Base-by-base conservation (phyloP, 2,797 vertebrate genomes). In the Lacerta agilis region DNA sequence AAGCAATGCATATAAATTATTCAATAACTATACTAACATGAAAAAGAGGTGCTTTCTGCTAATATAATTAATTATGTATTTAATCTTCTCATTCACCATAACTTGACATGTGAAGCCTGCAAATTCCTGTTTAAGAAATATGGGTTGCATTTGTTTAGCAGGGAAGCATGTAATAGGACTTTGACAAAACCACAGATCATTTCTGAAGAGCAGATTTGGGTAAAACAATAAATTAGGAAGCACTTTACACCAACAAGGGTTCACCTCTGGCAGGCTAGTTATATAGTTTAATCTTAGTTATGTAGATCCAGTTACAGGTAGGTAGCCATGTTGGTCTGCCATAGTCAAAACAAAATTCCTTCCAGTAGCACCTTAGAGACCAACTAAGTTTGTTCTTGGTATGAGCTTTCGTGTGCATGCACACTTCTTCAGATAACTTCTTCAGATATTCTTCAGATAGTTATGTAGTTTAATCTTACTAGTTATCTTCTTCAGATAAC, bases 161-260 rank as follows among this genome's bases (percentile, higher is more conserved):
- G 78, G 91, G 89, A 94, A 90, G 87, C 33, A 0, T 89, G 29
- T 86, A 95, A 89, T 88, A 92, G 85, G 88, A 91, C 90, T 90
- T 92, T 88, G 84, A 92, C 88, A 93, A 90, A 91, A 93, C 88
- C 92, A 92, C 69, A 94, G 90, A 94, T 89, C 89, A 94, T 92
- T 58, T 27, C 94, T 85, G 91, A 91, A 95, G 77, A 73, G 78
- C 88, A 92, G 93, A 95, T 92, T 86, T 93, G 94, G 93, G 91
- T 94, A 92, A 92, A 95, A 87, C 89, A 95, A 91, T 88, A 93
- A 92, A 93, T 94, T 92, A 94, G 88, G 92, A 93, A 93, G 64
- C 90, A 88, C 93, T 95, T 94, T 94, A 93, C 71, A 93, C 80
- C 86, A 95, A 27, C 27, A 69, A 69, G 13, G n/a, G 29, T 72